These are phyloP conservation scores for Ophioninae sp. DNA, from an alignment of 2,888 invertebrate species.

Conservation along the genomic window DNA sequence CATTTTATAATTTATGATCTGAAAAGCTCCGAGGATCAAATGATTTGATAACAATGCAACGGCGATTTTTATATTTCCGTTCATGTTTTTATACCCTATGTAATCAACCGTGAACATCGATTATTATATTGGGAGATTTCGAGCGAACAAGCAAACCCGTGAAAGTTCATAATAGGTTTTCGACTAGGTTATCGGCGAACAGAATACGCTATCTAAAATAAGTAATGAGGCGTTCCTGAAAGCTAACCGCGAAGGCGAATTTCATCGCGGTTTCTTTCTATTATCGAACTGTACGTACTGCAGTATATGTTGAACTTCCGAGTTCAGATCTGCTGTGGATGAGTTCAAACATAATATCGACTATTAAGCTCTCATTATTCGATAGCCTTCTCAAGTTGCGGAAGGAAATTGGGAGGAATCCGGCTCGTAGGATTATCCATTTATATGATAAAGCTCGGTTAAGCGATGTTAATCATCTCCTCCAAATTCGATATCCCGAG, in stretches of 20 bases:
- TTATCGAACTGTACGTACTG: not conserved
- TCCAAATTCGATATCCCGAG: not conserved
- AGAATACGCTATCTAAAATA: slow-evolving; percentile 4
- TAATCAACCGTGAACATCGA: not conserved
- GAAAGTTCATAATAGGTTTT: slow-evolving; percentile 7
- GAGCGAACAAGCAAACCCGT: not conserved
- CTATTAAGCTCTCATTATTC: slow-evolving; percentile 14
- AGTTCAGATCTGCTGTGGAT: not conserved
- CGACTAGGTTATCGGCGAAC: not conserved
- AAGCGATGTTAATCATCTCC: not conserved
- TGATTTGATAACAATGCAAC: not conserved
- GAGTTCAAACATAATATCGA: not conserved
- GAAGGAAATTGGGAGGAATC: not conserved
- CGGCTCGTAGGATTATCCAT: not conserved
- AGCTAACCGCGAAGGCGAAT: slow-evolving; percentile 13
- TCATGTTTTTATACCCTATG: not conserved
- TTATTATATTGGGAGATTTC: not conserved
- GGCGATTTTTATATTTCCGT: not conserved
- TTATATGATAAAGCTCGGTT: not conserved
- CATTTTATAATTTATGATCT: too few relatives aligned
- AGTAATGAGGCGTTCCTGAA: not conserved
- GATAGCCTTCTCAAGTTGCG: not conserved
- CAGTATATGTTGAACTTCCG: not conserved
- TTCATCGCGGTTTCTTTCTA: not conserved
- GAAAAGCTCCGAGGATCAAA: not conserved